Conservation (phyloP, 2,113 vertebrate genomes). For the Indri indri region DNA sequence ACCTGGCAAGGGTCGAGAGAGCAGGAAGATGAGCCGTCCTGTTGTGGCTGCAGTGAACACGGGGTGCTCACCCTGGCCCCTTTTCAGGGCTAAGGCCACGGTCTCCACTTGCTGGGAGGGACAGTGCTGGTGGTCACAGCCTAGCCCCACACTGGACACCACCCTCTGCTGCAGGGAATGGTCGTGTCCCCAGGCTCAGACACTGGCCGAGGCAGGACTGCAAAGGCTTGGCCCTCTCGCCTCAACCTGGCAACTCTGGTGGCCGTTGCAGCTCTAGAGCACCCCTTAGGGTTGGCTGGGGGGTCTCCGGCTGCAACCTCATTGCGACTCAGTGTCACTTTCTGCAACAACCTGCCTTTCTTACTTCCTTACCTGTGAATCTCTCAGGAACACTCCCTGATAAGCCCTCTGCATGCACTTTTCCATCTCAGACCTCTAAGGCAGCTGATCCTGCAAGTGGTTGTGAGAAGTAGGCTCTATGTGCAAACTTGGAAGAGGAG, state of each 20-base stretch:
- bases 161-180: too few species aligned
- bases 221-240: background rate
- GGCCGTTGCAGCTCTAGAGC: background rate
- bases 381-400: accelerated
- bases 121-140: background rate
- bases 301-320: background rate
- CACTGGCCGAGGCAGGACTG: background rate
- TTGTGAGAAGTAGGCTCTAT: background rate
- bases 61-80: background rate
- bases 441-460: background rate
- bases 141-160: accelerated
- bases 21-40: background rate
- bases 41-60: background rate
- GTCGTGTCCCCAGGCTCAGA: background rate
- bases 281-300: background rate
- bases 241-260: too few species aligned
- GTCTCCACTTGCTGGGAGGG: background rate
- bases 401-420: background rate
- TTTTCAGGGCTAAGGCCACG: accelerated
- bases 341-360: background rate
- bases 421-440: background rate
- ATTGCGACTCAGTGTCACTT: accelerated
- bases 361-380: background rate
- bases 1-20: background rate
- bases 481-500: background rate